Evolutionary conservation across 2,888 invertebrate genomes (phyloP).

Genomic region (Xanthorhoe spadicearia): DNA sequence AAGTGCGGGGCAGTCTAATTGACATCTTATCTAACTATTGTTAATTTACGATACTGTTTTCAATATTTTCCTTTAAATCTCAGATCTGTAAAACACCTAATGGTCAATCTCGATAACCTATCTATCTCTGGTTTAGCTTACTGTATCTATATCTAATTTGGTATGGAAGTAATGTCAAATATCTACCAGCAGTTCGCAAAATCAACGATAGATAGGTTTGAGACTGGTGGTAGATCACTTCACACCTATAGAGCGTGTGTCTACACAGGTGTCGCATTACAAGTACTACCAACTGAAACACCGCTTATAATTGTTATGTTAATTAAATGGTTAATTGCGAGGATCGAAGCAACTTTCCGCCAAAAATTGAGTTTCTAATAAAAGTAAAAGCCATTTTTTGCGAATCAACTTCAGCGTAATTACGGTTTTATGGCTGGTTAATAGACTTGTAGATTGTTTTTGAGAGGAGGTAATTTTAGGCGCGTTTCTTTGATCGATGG

Average conservation of each 20-base stretch:
- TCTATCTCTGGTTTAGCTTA: too few species aligned
- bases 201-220: too few species aligned
- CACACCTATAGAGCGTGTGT: slow-evolving; percentile 10
- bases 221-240: too few species aligned
- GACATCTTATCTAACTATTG: too few species aligned
- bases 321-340: slow-evolving; percentile 35
- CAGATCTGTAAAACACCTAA: neutral
- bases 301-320: slow-evolving; percentile 30
- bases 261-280: slow-evolving; percentile 6
- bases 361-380: slow-evolving; percentile 39
- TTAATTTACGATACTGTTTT: too few species aligned
- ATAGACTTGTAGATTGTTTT: slow-evolving; percentile 10
- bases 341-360: slow-evolving; percentile 37
- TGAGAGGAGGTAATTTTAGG: slow-evolving; percentile 8
- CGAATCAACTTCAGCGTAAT: slow-evolving; percentile 18
- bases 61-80: neutral
- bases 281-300: slow-evolving; percentile 19
- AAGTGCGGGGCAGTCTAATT: too few species aligned
- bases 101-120: too few species aligned
- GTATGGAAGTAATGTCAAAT: too few species aligned
- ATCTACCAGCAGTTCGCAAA: too few species aligned
- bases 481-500: neutral
- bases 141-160: too few species aligned
- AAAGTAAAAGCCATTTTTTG: slow-evolving; percentile 37
- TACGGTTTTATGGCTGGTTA: slow-evolving; percentile 19